A percentile compares a stretch with the other conserved stretches of the same genome.
Evolutionary conservation across 2,888 invertebrate species (phyloP).

Genomic region (Chymomyza procnemis): DNA sequence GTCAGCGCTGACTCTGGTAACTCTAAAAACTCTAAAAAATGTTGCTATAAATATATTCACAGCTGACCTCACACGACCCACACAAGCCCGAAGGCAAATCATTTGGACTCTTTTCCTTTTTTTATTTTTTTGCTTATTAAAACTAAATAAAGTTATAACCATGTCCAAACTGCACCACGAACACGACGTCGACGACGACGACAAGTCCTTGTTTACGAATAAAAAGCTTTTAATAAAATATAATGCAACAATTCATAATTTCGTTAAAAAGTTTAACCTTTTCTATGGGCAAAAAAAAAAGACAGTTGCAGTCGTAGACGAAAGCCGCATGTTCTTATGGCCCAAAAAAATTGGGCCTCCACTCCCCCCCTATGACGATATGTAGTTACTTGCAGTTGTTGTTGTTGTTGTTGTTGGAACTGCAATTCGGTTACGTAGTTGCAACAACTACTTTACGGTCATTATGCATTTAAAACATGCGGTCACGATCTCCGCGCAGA

Average conservation of each 20-base stretch:
- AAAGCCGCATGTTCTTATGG: slow-evolving; percentile 52
- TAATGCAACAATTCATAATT: slow-evolving; percentile 76
- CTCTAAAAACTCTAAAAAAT: slow-evolving; percentile 23
- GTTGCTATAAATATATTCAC: slow-evolving; percentile 30
- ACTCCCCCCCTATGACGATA: slow-evolving; percentile 63
- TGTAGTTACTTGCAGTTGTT: slow-evolving; percentile 23
- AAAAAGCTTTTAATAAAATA: slow-evolving; percentile 52
- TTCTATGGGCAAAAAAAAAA: slow-evolving; percentile 31
- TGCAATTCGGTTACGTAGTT: slow-evolving; percentile 59
- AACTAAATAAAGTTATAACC: slow-evolving; percentile 76
- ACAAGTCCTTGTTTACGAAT: slow-evolving; percentile 27
- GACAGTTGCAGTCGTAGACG: not conserved
- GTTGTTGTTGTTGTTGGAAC: slow-evolving; percentile 43
- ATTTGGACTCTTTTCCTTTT: slow-evolving; percentile 26
- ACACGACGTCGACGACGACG: slow-evolving; percentile 15
- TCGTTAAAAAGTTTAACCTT: slow-evolving; percentile 71
- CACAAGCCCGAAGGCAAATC: slow-evolving; percentile 8
- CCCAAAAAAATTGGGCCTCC: slow-evolving; percentile 43
- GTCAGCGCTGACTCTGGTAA: not conserved
- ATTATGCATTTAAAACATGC: slow-evolving; percentile 79
- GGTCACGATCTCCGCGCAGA: slow-evolving; percentile 78
- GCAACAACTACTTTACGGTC: slow-evolving; percentile 77
- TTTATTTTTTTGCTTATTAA: slow-evolving; percentile 59
- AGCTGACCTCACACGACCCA: slow-evolving; percentile 56
- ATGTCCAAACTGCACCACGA: slow-evolving; percentile 25